Conservation (phyloP, 1,140 invertebrate species). For the Anoplolepis gracilipes region DNA sequence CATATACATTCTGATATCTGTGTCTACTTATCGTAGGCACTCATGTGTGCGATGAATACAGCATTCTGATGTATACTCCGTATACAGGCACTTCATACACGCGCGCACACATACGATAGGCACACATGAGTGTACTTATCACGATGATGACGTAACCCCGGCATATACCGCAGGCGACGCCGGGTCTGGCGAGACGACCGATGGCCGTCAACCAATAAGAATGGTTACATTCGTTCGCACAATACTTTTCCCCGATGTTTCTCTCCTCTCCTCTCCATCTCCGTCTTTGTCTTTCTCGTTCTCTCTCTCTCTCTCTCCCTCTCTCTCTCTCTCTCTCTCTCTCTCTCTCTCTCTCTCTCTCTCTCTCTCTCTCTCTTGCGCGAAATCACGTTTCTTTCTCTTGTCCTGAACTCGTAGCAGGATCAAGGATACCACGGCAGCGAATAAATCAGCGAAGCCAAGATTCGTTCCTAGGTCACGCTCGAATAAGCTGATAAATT, state of each 20-base stretch:
- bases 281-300: too few species aligned
- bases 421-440: constrained; percentile 65
- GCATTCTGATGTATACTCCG: not conserved
- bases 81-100: not conserved
- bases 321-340: constrained; percentile 55
- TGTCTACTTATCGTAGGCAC: not conserved
- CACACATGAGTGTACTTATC: constrained; percentile 49
- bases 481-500: not conserved
- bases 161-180: constrained; percentile 70
- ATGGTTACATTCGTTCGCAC: constrained; percentile 45
- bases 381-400: constrained; percentile 10
- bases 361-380: constrained; percentile 25
- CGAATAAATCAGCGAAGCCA: not conserved
- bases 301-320: constrained; percentile 18
- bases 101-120: not conserved
- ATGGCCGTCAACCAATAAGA: constrained; percentile 71
- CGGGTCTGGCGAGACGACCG: constrained; percentile 71
- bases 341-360: not conserved
- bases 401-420: constrained; percentile 30
- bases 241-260: constrained; percentile 64
- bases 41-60: constrained; percentile 10
- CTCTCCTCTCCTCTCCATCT: constrained; percentile 15
- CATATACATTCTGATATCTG: not conserved
- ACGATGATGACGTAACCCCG: constrained; percentile 64
- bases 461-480: constrained; percentile 21